Conservation (phyloP, 1,140 invertebrate species). For the Helicoverpa zea region DNA sequence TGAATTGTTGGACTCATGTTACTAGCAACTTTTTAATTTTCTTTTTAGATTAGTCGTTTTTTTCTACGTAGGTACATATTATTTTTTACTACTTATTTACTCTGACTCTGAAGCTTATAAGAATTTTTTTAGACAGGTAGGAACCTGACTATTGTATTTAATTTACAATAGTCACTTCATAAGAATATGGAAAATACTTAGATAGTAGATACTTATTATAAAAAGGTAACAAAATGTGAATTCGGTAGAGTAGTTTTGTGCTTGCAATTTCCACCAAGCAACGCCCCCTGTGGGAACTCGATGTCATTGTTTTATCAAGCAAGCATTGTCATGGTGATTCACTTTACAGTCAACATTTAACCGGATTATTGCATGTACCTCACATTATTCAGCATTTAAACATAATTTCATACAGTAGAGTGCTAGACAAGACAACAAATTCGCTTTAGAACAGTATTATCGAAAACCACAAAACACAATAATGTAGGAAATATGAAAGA, state of each 20-base stretch:
- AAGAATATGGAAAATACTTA: neutral
- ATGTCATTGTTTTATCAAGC: conserved; percentile 73
- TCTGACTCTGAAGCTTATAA: too few species aligned
- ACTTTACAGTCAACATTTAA: conserved; percentile 70
- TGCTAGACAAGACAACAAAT: neutral
- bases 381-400: neutral
- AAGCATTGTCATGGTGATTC: conserved; percentile 82
- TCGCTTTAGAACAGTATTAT: neutral
- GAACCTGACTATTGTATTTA: too few species aligned
- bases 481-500: conserved; percentile 3
- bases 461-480: conserved; percentile 28
- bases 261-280: conserved; percentile 58
- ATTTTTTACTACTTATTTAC: too few species aligned
- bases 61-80: too few species aligned
- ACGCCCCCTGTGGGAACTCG: conserved; percentile 74
- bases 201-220: neutral
- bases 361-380: conserved; percentile 23
- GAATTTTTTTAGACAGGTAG: too few species aligned
- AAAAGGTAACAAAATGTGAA: neutral
- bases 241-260: conserved; percentile 8
- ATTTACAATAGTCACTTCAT: too few species aligned
- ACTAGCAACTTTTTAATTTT: too few species aligned
- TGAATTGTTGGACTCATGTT: too few species aligned
- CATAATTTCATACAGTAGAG: neutral
- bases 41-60: too few species aligned